These are phyloP conservation scores for Harpagoxenus sublaevis DNA, from an alignment of 2,888 invertebrate species.

Conservation along the genomic window DNA sequence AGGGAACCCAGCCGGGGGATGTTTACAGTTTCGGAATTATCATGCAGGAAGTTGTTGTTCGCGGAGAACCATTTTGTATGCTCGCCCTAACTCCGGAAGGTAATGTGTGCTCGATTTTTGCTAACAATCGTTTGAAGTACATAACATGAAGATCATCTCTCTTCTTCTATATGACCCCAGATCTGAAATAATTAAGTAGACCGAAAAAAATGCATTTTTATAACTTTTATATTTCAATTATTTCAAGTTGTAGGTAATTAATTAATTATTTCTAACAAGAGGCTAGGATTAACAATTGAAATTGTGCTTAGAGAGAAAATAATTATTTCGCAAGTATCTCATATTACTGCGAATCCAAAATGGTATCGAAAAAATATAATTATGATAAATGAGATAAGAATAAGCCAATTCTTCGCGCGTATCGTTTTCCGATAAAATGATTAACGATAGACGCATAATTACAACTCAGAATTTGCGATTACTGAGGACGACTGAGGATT, in stretches of 20 bases:
- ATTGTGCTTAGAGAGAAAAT: not conserved
- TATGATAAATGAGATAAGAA: not conserved
- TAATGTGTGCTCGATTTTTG: constrained; percentile 80
- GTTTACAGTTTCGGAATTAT: constrained; percentile 98
- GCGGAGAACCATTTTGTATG: constrained; percentile 98
- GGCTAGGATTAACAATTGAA: not conserved
- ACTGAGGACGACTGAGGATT: not conserved
- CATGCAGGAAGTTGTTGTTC: constrained; percentile 97
- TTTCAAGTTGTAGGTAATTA: not conserved
- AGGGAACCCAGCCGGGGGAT: constrained; percentile 95
- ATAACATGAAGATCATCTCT: too few species aligned
- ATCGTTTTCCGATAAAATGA: constrained; percentile 10
- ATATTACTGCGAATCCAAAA: not conserved
- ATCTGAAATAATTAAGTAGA: not conserved
- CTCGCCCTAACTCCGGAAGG: constrained; percentile 95
- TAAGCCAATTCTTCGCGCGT: not conserved
- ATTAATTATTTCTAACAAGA: not conserved
- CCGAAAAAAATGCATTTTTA: not conserved
- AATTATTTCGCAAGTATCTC: not conserved
- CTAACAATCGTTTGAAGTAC: not conserved
- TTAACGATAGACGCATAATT: not conserved
- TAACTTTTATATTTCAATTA: not conserved
- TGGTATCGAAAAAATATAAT: not conserved
- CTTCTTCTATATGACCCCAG: not conserved
- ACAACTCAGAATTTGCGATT: not conserved